Base-by-base conservation (phyloP, 1,140 invertebrate genomes). In the Pogonomyrmex californicus region DNA sequence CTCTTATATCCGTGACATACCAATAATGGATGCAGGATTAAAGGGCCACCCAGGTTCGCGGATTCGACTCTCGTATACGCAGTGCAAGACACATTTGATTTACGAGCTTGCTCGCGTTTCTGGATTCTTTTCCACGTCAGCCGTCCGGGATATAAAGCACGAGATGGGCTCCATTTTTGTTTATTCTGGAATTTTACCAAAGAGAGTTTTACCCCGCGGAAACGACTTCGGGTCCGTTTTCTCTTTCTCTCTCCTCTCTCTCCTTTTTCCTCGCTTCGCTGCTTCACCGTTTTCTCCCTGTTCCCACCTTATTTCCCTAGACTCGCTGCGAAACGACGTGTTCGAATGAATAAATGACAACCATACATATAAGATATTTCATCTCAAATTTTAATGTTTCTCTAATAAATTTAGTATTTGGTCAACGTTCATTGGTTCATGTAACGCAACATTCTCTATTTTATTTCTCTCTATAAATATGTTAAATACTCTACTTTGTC, bases 1-100 rank as follows among this genome's bases (percentile, higher is more conserved):
- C 89, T 91, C 23, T 23, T 23, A 23, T 87, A 91, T 87, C 85
- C 89, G 85, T 87, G 89, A 91, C 89, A 85, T 91, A 87, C 85
- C 90, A 91, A 91, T 91, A 91, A 91, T 89, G 90, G 90, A 91
- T 91, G 90, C 78, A 79, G 89, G 89, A 91, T 91, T 91, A 91
- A 91, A 91, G 89, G 89, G 79, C 87, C 81, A 79, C 47, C 47
- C 65, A 76, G 89, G 83, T 88, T 90, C 68, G 87, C 85, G 87
- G 85, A 89, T 91, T 91, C 90, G 90, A 62, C 85, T 85, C 87
- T 88, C 79, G 85, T 81, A 66, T 70, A 62, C 88, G 82, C 30
- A 88, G 68, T 76, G 89, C 85, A 88, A 88, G 90, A 91, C 90
- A 89, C 87, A 79, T 91, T 91, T 91, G 90, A 91, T 91, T 91